Evolutionary conservation across 2,113 vertebrate genomes (phyloP).

Genomic region (Collichthys lucidus): DNA sequence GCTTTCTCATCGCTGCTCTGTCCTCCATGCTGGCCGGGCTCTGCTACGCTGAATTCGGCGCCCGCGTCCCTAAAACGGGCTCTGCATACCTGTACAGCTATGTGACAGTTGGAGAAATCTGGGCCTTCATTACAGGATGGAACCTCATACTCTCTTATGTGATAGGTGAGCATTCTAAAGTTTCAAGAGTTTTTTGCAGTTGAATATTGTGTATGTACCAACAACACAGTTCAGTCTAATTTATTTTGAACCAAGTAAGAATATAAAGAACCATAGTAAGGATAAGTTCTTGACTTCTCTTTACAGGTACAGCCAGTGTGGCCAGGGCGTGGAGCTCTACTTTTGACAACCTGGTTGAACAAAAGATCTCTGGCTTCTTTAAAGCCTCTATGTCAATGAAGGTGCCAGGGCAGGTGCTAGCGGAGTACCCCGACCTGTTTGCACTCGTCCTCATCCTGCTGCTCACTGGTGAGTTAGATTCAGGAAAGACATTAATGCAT

Average conservation of each 20-base stretch:
- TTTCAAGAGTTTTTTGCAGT: background rate
- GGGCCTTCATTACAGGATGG: constrained; percentile 98
- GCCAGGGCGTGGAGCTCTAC: constrained; percentile 95
- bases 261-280: background rate
- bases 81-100: constrained; percentile 98
- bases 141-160: constrained; percentile 98
- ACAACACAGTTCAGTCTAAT: background rate
- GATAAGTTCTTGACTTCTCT: background rate
- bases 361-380: constrained; percentile 91
- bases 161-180: constrained; percentile 87
- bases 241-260: background rate
- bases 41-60: constrained; percentile 97
- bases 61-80: constrained; percentile 93
- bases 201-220: background rate
- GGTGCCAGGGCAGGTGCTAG: constrained; percentile 85
- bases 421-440: constrained; percentile 92
- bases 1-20: constrained; percentile 93
- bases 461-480: constrained; percentile 88
- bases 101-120: constrained; percentile 96
- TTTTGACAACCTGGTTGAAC: constrained; percentile 93
- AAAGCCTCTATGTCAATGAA: constrained; percentile 82
- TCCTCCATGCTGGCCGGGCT: constrained; percentile 95
- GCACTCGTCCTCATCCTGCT: constrained; percentile 89
- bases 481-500: too few species aligned
- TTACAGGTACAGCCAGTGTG: constrained; percentile 92